Conservation (phyloP, 2,797 vertebrate genomes). For the Pagetopsis macropterus region DNA sequence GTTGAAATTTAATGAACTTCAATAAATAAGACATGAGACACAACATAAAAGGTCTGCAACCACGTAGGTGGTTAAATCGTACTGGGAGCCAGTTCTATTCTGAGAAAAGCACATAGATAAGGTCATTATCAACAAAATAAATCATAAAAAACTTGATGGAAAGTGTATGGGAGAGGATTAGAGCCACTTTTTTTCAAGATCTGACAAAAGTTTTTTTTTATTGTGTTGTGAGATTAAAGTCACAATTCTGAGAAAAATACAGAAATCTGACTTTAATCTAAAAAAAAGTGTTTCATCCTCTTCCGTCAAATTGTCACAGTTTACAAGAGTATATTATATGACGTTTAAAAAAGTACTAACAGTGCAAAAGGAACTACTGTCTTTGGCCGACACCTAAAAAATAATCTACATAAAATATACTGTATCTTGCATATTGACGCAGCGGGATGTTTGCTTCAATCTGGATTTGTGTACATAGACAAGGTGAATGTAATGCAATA, state of each 20-base stretch:
- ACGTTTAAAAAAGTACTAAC: conserved; percentile 28
- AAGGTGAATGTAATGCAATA: conserved; percentile 7
- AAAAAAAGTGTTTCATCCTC: too few relatives aligned
- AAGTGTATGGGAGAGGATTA: not conserved
- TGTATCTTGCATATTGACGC: conserved; percentile 28
- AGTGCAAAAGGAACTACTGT: conserved; percentile 58
- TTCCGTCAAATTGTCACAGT: conserved; percentile 39
- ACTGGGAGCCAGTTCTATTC: conserved; percentile 25
- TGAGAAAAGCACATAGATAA: conserved; percentile 25
- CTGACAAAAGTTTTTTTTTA: too few relatives aligned
- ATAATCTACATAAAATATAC: conserved; percentile 37
- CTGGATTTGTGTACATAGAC: conserved; percentile 18
- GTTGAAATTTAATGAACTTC: conserved; percentile 45
- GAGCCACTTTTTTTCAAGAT: too few relatives aligned
- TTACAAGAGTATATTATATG: conserved; percentile 41
- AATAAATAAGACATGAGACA: conserved; percentile 56
- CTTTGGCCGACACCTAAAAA: conserved; percentile 46
- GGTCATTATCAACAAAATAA: conserved; percentile 44
- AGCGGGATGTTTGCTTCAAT: conserved; percentile 26
- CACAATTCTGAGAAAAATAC: too few relatives aligned
- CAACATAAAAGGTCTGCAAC: conserved; percentile 8
- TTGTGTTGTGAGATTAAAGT: too few relatives aligned
- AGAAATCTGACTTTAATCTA: too few relatives aligned
- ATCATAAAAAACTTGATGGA: conserved; percentile 24
- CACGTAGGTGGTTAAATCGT: conserved; percentile 29